Conservation (phyloP, 2,797 vertebrate species). For the Cossypha heuglini region DNA sequence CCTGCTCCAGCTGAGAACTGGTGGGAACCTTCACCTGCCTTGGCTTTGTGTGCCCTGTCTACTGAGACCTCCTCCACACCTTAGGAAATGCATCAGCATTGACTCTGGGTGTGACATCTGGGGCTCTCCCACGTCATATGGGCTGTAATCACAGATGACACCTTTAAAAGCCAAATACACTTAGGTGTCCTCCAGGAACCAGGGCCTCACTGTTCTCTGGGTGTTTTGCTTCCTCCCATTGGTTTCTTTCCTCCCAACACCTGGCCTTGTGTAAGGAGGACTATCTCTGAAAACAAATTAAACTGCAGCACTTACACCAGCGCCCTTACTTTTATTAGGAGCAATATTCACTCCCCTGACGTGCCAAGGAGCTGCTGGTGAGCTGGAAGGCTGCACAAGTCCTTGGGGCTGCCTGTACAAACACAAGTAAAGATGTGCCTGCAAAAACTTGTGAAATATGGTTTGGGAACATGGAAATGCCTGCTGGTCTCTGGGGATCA, state of each 20-base stretch:
- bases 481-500: neutral
- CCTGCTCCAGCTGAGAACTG: neutral
- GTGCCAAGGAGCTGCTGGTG: neutral
- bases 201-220: neutral
- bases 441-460: neutral
- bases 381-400: neutral
- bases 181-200: neutral
- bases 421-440: rapidly evolving
- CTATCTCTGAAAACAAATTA: neutral
- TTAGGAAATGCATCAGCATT: rapidly evolving
- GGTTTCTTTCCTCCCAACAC: neutral
- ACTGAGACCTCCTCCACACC: rapidly evolving
- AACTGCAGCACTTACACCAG: rapidly evolving
- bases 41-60: neutral
- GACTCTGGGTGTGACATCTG: neutral
- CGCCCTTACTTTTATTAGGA: neutral
- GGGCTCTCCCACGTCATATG: rapidly evolving
- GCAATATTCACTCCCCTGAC: neutral
- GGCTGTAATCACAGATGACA: neutral
- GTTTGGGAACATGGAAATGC: rapidly evolving
- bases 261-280: neutral
- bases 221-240: neutral
- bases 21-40: neutral
- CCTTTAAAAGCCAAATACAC: neutral
- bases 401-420: neutral